Conservation (phyloP, 2,797 vertebrate genomes). For the Todus mexicanus region DNA sequence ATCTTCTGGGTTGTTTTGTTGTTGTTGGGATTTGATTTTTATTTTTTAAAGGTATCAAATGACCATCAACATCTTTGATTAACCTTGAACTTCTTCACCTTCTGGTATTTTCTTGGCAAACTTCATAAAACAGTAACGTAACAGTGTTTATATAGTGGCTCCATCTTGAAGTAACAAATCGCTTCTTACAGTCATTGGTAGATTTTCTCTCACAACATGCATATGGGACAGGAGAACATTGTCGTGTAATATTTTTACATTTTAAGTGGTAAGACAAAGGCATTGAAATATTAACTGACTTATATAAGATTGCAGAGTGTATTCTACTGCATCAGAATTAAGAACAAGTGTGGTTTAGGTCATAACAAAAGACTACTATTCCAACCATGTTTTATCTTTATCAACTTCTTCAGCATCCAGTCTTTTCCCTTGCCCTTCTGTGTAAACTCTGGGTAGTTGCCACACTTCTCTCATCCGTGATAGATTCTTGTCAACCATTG, state of each 20-base stretch:
- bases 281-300: background rate
- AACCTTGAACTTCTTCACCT: background rate
- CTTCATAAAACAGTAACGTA: background rate
- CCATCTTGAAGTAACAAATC: background rate
- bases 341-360: background rate
- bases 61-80: background rate
- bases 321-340: background rate
- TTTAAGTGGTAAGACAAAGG: background rate
- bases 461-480: background rate
- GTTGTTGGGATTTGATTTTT: no score
- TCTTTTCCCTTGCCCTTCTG: background rate
- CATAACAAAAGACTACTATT: background rate
- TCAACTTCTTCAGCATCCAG: background rate
- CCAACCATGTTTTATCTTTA: background rate
- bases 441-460: background rate
- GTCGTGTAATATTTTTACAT: background rate
- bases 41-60: background rate
- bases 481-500: background rate
- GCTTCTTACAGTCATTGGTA: background rate
- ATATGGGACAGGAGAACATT: background rate
- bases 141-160: background rate
- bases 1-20: background rate
- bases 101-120: background rate
- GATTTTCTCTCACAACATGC: background rate
- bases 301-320: background rate